phyloP scores from a whole-genome alignment of 2,113 vertebrate genomes.

The Setophaga coronata region DNA sequence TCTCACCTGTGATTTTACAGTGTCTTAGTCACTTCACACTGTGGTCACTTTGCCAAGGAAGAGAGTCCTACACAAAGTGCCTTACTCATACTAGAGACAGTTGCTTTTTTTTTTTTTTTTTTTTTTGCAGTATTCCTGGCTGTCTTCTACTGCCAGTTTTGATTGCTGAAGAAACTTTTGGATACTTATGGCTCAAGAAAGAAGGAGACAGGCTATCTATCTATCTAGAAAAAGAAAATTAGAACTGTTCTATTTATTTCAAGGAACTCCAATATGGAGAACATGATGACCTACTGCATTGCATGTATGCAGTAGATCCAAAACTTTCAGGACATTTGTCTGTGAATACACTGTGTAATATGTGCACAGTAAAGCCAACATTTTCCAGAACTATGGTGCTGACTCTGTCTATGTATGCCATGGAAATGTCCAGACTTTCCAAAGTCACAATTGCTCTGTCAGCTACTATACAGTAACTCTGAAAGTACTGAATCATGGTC shows the following conservation, averaged over 20 bases:
- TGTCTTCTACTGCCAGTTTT: not conserved
- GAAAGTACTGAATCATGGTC: not conserved
- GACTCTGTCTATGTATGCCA: no score
- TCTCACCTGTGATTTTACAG: not conserved
- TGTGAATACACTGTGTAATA: not conserved
- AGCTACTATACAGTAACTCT: not conserved
- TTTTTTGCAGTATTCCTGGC: not conserved
- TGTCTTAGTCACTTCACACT: not conserved
- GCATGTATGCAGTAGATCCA: not conserved
- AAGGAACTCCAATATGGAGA: not conserved
- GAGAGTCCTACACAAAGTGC: not conserved
- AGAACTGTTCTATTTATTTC: not conserved
- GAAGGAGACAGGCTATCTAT: not conserved
- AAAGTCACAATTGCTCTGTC: accelerated
- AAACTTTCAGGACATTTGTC: not conserved
- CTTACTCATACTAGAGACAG: not conserved
- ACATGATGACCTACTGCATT: accelerated
- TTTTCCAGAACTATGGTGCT: not conserved
- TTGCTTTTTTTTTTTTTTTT: not conserved
- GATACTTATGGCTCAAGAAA: not conserved
- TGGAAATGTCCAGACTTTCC: not conserved
- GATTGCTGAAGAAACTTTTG: not conserved
- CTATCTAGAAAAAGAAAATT: not conserved
- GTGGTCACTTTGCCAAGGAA: not conserved
- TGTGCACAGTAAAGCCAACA: not conserved